Conservation (phyloP, 2,797 vertebrate genomes). For the Melanotaenia parkinsoni region DNA sequence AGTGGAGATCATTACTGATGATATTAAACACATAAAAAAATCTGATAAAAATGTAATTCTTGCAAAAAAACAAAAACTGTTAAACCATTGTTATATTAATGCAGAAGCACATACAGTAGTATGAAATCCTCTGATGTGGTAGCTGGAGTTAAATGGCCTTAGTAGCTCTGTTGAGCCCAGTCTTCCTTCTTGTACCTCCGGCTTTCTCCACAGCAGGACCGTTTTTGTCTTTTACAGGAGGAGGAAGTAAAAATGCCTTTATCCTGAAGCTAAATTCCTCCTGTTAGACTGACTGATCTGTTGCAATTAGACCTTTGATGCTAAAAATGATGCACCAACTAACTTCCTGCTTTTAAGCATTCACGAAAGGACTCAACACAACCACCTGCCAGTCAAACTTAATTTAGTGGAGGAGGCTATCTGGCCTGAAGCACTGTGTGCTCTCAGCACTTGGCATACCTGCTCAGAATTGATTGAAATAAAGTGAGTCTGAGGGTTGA, state of each 20-base stretch:
- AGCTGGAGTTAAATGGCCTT: background rate
- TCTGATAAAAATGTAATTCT: background rate
- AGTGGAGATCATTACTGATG: background rate
- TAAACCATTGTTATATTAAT: background rate
- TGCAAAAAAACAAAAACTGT: background rate
- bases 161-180: background rate
- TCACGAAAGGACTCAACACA: constrained; percentile 46
- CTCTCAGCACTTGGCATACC: constrained; percentile 53
- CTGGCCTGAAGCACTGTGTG: constrained; percentile 61
- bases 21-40: background rate
- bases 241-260: constrained; percentile 60
- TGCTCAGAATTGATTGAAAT: constrained; percentile 68
- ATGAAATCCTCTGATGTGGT: background rate
- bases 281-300: constrained; percentile 69
- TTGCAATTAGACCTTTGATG: constrained; percentile 72
- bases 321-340: constrained; percentile 57
- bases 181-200: constrained; percentile 12
- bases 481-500: constrained; percentile 58
- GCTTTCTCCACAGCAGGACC: constrained; percentile 24
- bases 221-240: constrained; percentile 26
- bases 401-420: constrained; percentile 57
- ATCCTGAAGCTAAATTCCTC: constrained; percentile 73
- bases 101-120: background rate
- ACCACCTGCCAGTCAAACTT: constrained; percentile 71
- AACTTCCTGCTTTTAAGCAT: constrained; percentile 53